Conservation (phyloP, 2,797 vertebrate genomes). For the Podarcis siculus region DNA sequence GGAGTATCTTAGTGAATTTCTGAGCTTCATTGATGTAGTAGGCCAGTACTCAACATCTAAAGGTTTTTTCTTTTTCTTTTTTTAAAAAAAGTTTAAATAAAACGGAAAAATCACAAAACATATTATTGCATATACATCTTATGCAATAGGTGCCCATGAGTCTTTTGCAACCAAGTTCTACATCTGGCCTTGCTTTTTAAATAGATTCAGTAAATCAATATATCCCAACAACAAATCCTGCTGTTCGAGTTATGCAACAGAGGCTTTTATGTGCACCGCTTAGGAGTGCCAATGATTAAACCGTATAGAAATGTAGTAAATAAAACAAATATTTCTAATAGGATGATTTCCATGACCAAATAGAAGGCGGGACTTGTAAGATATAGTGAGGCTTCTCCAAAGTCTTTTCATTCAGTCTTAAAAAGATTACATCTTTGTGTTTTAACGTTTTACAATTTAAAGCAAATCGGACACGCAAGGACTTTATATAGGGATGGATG, state of each 20-base stretch:
- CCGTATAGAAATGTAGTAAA: conserved; percentile 36
- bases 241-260: not conserved
- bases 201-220: not conserved
- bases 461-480: conserved; percentile 39
- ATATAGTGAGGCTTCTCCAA: conserved; percentile 46
- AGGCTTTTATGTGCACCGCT: not conserved
- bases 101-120: not conserved
- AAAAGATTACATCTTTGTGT: conserved; percentile 7
- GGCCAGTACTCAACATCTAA: not conserved
- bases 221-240: not conserved
- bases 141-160: not conserved
- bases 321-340: conserved; percentile 32
- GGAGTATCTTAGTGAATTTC: not conserved
- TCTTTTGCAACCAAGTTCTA: not conserved
- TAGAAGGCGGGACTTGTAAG: conserved; percentile 2
- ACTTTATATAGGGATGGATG: conserved; percentile 8
- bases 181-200: not conserved
- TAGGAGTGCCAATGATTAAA: not conserved
- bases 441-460: conserved; percentile 17
- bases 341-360: not conserved
- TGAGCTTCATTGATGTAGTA: not conserved
- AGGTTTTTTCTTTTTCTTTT: not conserved
- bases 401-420: conserved; percentile 35
- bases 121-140: not conserved
- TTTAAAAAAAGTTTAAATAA: not conserved